phyloP scores from a whole-genome alignment of 2,797 vertebrate species.

The Rhinophrynus dorsalis region DNA sequence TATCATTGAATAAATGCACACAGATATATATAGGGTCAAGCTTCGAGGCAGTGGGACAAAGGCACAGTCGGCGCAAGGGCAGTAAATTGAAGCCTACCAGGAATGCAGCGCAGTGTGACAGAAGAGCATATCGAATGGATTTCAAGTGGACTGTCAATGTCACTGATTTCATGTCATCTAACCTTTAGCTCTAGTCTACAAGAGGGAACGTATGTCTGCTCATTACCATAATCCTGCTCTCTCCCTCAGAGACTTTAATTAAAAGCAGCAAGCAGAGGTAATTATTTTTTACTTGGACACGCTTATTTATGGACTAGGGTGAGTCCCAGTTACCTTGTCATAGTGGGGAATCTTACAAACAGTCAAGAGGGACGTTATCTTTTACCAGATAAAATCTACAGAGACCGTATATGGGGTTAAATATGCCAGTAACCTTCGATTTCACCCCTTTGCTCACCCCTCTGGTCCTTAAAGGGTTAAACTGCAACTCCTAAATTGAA shows the following conservation, averaged over 20 bases:
- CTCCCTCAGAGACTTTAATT: constrained; percentile 93
- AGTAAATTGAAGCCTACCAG: constrained; percentile 27
- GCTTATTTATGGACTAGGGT: constrained; percentile 69
- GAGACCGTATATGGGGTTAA: too few species aligned
- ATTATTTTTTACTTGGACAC: constrained; percentile 76
- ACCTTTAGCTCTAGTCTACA: constrained; percentile 78
- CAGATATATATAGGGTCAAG: too few species aligned
- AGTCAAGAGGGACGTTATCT: too few species aligned
- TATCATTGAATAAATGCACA: too few species aligned
- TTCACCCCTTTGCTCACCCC: too few species aligned
- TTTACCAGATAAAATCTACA: too few species aligned
- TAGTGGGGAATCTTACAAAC: too few species aligned
- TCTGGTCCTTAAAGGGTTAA: too few species aligned
- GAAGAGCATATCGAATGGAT: constrained; percentile 72
- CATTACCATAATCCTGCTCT: constrained; percentile 95
- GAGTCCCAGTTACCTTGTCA: constrained; percentile 59
- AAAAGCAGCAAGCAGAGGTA: constrained; percentile 88
- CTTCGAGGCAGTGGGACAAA: neutral
- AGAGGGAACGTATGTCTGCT: constrained; percentile 81
- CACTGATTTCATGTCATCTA: constrained; percentile 76
- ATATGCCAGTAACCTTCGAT: too few species aligned
- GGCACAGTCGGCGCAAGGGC: neutral
- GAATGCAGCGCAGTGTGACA: constrained; percentile 53
- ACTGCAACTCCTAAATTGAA: too few species aligned
- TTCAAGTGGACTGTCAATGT: constrained; percentile 79